Base-by-base conservation (phyloP, 2,797 vertebrate species). In the Myotis myotis region DNA sequence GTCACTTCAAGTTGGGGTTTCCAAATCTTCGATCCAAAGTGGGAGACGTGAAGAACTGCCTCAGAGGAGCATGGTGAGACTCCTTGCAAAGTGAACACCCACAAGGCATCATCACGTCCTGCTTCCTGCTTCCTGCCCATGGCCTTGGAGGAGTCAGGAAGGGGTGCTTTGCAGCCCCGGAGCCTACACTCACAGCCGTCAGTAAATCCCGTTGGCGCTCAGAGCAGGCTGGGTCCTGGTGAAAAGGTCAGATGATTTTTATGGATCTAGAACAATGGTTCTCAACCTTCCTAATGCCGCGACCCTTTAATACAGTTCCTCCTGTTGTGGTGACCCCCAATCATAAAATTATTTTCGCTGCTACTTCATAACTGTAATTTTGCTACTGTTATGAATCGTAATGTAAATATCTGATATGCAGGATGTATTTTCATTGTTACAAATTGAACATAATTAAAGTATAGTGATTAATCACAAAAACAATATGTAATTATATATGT, bases 211-310 rank as follows among this genome's bases (percentile, higher is more conserved):
- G 12, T 10, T 8, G 25, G 55, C 17, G 4, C 36, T 76, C 47
- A 79, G 74, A 23, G 8, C 53, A 57, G 64, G 53, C 5, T 25
- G 28, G 11, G 13, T 64, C 47, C 80, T 89, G 49, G n/a, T 41
- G 25, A 1, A 87, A 80, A 95, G 74, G n/a, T 95, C 78, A 78
- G 89, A 10, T 79, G 36, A 25, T 16, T 84, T 92, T 76, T 47
- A n/a, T 6, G 33, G 33, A 75, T 62, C 85, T 41, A 16, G 25
- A 84, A 33, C 41, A 41, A 41, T 41, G 41, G 41, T 8, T 41
- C 41, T 41, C 41, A 41, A 41, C 41, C 41, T 1, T 41, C 41
- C 41, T 41, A 41, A 41, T 41, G 41, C 41, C 8, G 6, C 8
- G 41, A 41, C 41, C 41, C 41, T 41, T 41, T 41, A 41, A 41